Evolutionary conservation across 2,113 vertebrate genomes (phyloP).

Genomic region (Penelope pileata): DNA sequence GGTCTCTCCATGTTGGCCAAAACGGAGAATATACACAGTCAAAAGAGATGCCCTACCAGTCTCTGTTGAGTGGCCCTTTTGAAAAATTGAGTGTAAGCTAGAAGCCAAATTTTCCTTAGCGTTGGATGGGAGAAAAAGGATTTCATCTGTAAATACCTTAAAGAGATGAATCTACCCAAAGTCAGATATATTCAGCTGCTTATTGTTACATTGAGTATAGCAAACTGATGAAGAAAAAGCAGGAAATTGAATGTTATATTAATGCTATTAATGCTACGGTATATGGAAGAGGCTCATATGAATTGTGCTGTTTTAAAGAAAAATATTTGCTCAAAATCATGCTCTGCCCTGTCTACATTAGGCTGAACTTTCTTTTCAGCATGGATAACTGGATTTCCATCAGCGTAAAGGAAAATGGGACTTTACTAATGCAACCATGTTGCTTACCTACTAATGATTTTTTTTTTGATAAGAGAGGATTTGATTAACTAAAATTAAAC

Average conservation of each 20-base stretch:
- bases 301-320: neutral
- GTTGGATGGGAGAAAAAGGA: neutral
- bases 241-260: neutral
- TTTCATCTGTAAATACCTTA: neutral
- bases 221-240: neutral
- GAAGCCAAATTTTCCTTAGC: neutral
- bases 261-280: neutral
- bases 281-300: neutral
- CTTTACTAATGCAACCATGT: neutral
- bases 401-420: neutral
- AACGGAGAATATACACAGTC: neutral
- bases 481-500: constrained; percentile 15
- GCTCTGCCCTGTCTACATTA: neutral
- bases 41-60: neutral
- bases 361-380: neutral
- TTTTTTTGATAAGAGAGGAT: neutral
- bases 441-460: neutral
- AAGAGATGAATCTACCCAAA: neutral
- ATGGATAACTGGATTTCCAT: neutral
- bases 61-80: neutral
- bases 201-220: neutral
- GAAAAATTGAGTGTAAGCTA: neutral
- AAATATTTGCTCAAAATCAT: neutral
- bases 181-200: neutral
- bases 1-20: neutral